Base-by-base conservation (phyloP, 2,888 invertebrate genomes). In the Rhabditoides inermis region DNA sequence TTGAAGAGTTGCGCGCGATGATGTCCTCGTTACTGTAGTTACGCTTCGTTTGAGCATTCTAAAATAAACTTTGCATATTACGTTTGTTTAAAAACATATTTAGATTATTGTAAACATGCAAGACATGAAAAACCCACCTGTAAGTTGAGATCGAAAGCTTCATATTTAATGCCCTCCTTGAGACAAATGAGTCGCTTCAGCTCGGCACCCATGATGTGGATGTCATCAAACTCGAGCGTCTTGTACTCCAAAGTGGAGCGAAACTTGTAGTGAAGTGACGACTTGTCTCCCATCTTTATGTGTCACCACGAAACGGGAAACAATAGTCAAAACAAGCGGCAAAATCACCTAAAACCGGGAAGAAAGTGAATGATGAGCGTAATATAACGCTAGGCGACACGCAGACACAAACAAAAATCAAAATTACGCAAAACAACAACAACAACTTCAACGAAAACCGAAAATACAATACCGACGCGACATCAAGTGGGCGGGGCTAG, bases 201-300 rank as follows among this genome's bases (percentile, higher is more conserved):
- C 78, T 98, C 95, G 44, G 85, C 86, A 65, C 94, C 88, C 41
- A 91, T 89, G 76, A 98, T 92, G 78, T 91, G 88, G 55, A 95
- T 83, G 55, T 94, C 95, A 83, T 75, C 74, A 45, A 76, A 70
- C 32, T 62, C 89, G 60, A 98, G 86, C 7, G 92, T 92, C 78
- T 94, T 91, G 81, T 87, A 91, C 78, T 92, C 90, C 77, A 90
- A 82, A 58, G 90, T 88, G 76, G 91, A 90, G 82, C 94, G 94
- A 78, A 98, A 95, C 80, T 95, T 95, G 81, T 94, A 98, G 80
- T 95, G 94, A 66, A 98, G 90, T 76, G 91, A 92, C 86, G 81
- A 79, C 80, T n/a, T n/a, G n/a, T n/a, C n/a, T n/a, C n/a, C n/a
- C n/a, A n/a, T n/a, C n/a, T n/a, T n/a, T n/a, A n/a, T n/a, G n/a